A percentile compares a stretch with the other conserved stretches of the same genome.
Evolutionary conservation across 2,113 vertebrate species (phyloP).

Genomic region (Rhineura floridana): DNA sequence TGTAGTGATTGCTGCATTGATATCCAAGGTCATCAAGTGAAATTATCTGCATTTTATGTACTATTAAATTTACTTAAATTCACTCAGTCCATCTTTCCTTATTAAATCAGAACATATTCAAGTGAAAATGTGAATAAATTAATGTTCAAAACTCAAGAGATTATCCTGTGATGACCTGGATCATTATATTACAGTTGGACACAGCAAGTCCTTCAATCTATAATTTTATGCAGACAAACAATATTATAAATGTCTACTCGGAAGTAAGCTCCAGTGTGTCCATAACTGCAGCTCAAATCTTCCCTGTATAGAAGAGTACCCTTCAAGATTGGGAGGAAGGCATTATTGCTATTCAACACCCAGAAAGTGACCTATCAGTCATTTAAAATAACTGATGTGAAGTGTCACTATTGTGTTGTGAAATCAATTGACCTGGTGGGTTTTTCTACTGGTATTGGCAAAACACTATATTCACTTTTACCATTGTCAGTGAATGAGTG

Average conservation of each 20-base stretch:
- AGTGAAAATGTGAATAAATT: neutral
- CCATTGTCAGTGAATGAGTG: neutral
- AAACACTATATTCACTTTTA: conserved; percentile 12
- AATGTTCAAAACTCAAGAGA: neutral
- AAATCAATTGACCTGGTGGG: neutral
- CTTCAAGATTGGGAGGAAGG: neutral
- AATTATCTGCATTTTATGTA: neutral
- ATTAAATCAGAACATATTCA: neutral
- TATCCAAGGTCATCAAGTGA: neutral
- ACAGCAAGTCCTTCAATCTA: neutral
- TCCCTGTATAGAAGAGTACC: neutral
- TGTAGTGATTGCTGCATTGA: neutral
- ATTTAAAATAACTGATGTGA: neutral
- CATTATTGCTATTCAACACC: neutral
- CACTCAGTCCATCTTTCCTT: neutral
- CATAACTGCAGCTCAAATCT: too few relatives aligned
- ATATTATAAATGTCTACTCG: too few relatives aligned
- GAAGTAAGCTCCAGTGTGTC: neutral
- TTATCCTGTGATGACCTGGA: neutral
- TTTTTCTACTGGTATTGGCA: neutral
- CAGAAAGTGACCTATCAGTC: neutral
- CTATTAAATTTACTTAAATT: conserved; percentile 9
- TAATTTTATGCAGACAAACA: neutral
- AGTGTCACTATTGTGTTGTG: neutral
- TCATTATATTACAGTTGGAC: neutral